These are phyloP conservation scores for Apis cerana DNA, from an alignment of 1,140 invertebrate genomes.

Conservation along the genomic window DNA sequence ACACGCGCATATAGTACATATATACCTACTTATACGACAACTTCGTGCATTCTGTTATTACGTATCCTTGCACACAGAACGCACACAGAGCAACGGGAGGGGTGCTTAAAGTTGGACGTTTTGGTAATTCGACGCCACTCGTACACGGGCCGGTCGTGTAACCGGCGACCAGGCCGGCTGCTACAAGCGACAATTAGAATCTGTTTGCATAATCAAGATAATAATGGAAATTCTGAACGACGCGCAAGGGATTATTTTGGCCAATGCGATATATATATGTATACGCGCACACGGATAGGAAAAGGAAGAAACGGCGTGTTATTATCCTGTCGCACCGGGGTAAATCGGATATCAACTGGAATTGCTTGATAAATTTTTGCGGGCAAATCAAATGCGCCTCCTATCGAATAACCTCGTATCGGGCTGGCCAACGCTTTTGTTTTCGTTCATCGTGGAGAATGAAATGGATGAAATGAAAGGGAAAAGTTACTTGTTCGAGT, in stretches of 20 bases:
- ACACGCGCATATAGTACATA: background rate
- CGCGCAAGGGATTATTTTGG: constrained; percentile 25
- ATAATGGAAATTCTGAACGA: constrained; percentile 50
- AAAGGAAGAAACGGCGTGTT: background rate
- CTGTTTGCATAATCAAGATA: constrained; percentile 62
- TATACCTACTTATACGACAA: background rate
- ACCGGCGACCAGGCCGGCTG: constrained; percentile 10
- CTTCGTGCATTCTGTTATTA: constrained; percentile 34
- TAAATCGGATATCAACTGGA: background rate
- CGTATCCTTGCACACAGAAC: background rate
- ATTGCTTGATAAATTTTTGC: background rate
- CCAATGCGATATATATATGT: background rate
- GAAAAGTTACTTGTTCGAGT: too few species aligned
- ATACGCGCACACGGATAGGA: background rate
- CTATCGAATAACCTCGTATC: background rate
- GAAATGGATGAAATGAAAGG: background rate
- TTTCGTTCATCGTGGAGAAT: background rate
- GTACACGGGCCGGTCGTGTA: constrained; percentile 22
- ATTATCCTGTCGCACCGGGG: background rate
- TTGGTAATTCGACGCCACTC: constrained; percentile 46
- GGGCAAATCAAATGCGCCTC: background rate
- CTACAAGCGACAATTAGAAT: constrained; percentile 54
- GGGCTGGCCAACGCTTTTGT: background rate
- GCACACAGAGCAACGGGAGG: background rate
- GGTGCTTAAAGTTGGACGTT: constrained; percentile 59